These are phyloP conservation scores for Oplegnathus fasciatus DNA, from an alignment of 2,113 vertebrate genomes.

Conservation along the genomic window DNA sequence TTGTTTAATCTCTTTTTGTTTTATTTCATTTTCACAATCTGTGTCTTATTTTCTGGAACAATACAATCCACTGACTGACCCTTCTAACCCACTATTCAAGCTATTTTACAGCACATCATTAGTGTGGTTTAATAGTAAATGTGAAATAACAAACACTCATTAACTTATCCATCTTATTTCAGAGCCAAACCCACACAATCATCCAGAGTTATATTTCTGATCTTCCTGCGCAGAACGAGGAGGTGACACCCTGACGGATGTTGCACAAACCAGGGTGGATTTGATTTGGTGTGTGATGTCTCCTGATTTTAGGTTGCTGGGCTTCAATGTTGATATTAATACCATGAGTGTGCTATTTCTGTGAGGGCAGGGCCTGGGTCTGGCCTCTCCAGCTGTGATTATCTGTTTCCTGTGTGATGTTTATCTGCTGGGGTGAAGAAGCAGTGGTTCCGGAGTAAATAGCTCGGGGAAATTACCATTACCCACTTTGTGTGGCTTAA, in stretches of 20 bases:
- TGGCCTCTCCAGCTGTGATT: conserved; percentile 67
- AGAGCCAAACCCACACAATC: conserved; percentile 35
- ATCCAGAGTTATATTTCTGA: conserved; percentile 15
- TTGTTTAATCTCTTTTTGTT: neutral
- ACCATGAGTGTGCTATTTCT: conserved; percentile 58
- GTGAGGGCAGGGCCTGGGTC: conserved; percentile 29
- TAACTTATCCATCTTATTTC: neutral
- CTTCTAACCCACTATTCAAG: neutral
- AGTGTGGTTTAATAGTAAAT: neutral
- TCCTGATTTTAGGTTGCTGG: conserved; percentile 21
- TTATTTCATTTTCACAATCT: neutral
- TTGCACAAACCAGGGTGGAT: conserved; percentile 43
- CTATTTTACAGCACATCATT: neutral
- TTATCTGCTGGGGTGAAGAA: conserved; percentile 75
- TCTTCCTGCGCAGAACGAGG: conserved; percentile 27
- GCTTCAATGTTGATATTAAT: conserved; percentile 54
- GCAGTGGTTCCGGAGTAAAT: conserved; percentile 65
- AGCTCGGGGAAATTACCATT: conserved; percentile 57
- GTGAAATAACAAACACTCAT: conserved; percentile 29
- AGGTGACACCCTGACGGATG: conserved; percentile 15
- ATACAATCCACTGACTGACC: neutral
- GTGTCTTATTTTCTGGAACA: neutral
- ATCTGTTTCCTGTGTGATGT: conserved; percentile 78
- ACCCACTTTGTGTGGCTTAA: conserved; percentile 35
- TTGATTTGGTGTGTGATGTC: conserved; percentile 21